Evolutionary conservation across 1,140 invertebrate genomes (phyloP).

Genomic region (Aphis gossypii): DNA sequence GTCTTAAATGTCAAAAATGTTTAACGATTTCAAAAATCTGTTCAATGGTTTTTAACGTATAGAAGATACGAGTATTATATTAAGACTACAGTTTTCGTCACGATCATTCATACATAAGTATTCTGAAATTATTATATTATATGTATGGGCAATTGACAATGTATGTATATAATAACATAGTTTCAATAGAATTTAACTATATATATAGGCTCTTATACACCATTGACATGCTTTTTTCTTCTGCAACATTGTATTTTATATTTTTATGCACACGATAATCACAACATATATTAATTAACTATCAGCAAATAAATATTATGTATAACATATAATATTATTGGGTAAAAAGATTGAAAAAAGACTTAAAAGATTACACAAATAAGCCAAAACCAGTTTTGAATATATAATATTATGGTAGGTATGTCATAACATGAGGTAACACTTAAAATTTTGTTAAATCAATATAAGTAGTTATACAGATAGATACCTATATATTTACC

Average conservation of each 20-base stretch:
- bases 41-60: background rate
- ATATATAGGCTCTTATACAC: background rate
- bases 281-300: background rate
- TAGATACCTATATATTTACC: background rate
- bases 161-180: background rate
- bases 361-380: background rate
- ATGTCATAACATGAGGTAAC: background rate
- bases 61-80: background rate
- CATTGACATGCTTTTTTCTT: background rate
- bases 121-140: background rate
- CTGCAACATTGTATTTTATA: background rate
- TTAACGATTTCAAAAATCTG: background rate
- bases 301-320: background rate
- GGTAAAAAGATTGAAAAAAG: background rate
- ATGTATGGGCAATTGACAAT: background rate
- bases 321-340: background rate
- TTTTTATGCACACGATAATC: background rate
- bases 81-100: background rate
- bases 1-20: background rate
- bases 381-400: background rate
- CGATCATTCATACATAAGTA: constrained; percentile 7
- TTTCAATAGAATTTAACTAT: background rate
- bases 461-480: background rate
- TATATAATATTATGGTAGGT: background rate
- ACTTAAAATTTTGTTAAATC: background rate